These are phyloP conservation scores for Natator depressus DNA, from an alignment of 2,113 vertebrate genomes.

Conservation along the genomic window DNA sequence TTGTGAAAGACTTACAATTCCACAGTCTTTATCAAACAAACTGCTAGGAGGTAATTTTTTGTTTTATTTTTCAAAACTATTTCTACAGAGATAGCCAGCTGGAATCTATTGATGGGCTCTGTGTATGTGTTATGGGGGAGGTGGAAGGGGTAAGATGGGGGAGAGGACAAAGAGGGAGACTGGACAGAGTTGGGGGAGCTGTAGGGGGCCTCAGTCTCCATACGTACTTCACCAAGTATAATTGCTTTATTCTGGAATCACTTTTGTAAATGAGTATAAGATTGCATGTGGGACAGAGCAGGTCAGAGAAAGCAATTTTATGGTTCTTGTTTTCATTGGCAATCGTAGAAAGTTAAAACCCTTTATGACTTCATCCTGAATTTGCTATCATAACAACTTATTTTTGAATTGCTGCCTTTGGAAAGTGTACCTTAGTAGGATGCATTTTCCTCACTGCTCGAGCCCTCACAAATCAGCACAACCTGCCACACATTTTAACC, in stretches of 20 bases:
- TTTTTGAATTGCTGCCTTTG: constrained; percentile 56
- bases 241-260: constrained; percentile 79
- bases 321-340: constrained; percentile 77
- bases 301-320: constrained; percentile 62
- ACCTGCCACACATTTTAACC: not conserved
- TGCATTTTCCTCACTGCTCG: not conserved
- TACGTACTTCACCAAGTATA: constrained; percentile 42
- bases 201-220: not conserved
- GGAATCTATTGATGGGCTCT: constrained; percentile 67
- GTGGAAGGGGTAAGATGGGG: not conserved
- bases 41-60: constrained; percentile 28
- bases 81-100: constrained; percentile 63
- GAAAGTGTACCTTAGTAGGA: not conserved
- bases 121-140: not conserved
- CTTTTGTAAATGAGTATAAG: constrained; percentile 66
- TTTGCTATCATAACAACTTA: constrained; percentile 50
- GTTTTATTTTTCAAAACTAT: constrained; percentile 55
- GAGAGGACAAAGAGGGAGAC: not conserved
- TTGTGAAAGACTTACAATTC: constrained; percentile 58
- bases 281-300: constrained; percentile 58
- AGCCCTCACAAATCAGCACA: not conserved
- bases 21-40: constrained; percentile 65
- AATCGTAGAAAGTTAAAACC: constrained; percentile 65
- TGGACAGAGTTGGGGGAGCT: not conserved
- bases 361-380: constrained; percentile 56